Evolutionary conservation across 2,797 vertebrate genomes (phyloP).

Genomic region (Coilia nasus): DNA sequence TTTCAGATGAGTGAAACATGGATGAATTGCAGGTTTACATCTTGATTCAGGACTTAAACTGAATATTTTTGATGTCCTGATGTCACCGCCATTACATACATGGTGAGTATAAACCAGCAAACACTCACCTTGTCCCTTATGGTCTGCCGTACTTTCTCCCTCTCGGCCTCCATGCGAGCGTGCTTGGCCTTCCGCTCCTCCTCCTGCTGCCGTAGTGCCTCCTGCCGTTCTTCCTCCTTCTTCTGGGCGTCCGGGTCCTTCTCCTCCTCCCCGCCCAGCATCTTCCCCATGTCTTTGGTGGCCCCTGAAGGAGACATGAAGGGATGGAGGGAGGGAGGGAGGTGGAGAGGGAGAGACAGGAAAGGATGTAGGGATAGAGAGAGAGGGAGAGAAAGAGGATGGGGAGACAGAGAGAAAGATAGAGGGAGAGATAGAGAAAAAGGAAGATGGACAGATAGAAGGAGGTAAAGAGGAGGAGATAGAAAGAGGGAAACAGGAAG

Average conservation of each 20-base stretch:
- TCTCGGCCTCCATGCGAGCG: constrained; percentile 92
- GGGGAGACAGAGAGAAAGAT: not conserved
- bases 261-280: constrained; percentile 97
- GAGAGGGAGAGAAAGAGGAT: not conserved
- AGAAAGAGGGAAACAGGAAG: not conserved
- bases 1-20: no score
- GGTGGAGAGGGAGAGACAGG: not conserved
- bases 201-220: constrained; percentile 94
- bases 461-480: not conserved
- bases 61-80: no score
- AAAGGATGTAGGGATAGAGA: not conserved
- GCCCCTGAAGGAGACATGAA: constrained; percentile 76
- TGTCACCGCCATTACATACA: not conserved
- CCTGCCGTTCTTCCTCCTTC: constrained; percentile 97
- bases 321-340: not conserved
- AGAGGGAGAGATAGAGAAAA: not conserved
- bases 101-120: no score
- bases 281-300: constrained; percentile 99
- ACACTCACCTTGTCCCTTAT: constrained; percentile 93
- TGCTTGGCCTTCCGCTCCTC: constrained; percentile 97
- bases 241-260: constrained; percentile 96
- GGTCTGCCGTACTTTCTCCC: constrained; percentile 97
- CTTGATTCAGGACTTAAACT: no score
- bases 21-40: no score
- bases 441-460: not conserved